Evolutionary conservation across 2,113 vertebrate species (phyloP), one percentile per base, ranked within the genome.

Genomic region (Sylvietta virens): DNA sequence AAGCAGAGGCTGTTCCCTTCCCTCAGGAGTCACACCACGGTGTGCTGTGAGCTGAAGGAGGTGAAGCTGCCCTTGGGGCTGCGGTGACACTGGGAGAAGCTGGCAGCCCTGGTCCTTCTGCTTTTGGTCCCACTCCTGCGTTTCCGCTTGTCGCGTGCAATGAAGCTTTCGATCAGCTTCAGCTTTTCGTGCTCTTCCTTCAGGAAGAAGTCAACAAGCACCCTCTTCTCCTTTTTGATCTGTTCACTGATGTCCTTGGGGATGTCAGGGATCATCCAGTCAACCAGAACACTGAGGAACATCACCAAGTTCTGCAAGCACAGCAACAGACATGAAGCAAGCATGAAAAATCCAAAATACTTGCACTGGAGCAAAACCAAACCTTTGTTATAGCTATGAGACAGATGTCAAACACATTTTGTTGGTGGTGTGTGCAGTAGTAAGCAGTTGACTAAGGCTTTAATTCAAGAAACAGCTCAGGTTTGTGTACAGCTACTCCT

Each of bases 201-300:
- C 80, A 99, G 96, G 85, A 99, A 98, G 91, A 99, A 99, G 93
- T 99, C 99, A 94, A 99, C 98, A 67, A 99, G 93, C 90, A 99
- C 45, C 0, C 97, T 97, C 95, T 99, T 99, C 89, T 99, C 99
- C 78, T 98, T 98, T 97, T 99, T 99, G 88, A 99, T 98, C 97
- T 99, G 99, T 54, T 99, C 99, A 13, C 98, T 98, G 94, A 99
- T 98, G 77, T 99, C 99, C 6, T 98, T 99, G 31, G 99, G 99
- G 44, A 99, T 99, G 44, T 99, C 99, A 10, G 99, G 99, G 91
- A 99, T 99, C 98, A 99, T 97, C 99, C 99, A 99, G 87, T 99
- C 99, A 73, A 99, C 99, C 9, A 99, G 96, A 96, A 99, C 98
- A 27, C 99, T 99, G 81, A 99, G 98, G 95, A 99, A 99, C 99